Percentiles rank a stretch among this genome's conserved stretches.
These are phyloP conservation scores for Leuciscus idus DNA, from an alignment of 2,113 vertebrate species.

Conservation along the genomic window DNA sequence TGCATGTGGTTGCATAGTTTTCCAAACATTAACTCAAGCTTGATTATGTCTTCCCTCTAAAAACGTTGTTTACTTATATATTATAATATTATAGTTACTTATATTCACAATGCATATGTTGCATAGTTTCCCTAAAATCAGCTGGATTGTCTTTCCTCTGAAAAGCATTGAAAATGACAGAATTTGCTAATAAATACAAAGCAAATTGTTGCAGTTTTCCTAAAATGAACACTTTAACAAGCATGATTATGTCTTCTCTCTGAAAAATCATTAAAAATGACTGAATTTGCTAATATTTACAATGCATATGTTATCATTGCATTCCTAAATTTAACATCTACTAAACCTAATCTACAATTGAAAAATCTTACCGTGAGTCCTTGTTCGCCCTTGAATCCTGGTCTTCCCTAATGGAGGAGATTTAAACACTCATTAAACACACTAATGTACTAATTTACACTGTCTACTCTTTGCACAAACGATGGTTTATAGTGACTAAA, in stretches of 20 bases:
- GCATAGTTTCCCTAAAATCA: neutral
- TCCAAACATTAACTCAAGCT: neutral
- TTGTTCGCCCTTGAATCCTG: conserved; percentile 83
- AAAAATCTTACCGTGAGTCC: conserved; percentile 82
- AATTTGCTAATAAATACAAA: neutral
- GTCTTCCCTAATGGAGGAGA: conserved; percentile 72
- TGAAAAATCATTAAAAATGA: conserved; percentile 62
- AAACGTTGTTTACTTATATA: neutral
- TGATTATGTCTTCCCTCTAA: neutral
- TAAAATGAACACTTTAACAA: conserved; percentile 43
- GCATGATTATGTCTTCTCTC: conserved; percentile 84
- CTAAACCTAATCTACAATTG: neutral
- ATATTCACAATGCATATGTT: neutral
- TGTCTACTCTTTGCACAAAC: neutral
- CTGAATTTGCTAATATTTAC: neutral
- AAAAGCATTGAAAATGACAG: neutral
- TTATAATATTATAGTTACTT: too few relatives aligned
- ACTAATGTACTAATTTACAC: neutral
- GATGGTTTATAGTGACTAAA: neutral
- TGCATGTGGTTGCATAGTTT: neutral
- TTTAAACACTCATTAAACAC: neutral
- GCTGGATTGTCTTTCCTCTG: neutral
- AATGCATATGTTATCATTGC: neutral
- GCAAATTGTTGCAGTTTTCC: neutral
- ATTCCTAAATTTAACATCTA: neutral